Conservation (phyloP, 1,140 invertebrate genomes). For the Drosophila sechellia region DNA sequence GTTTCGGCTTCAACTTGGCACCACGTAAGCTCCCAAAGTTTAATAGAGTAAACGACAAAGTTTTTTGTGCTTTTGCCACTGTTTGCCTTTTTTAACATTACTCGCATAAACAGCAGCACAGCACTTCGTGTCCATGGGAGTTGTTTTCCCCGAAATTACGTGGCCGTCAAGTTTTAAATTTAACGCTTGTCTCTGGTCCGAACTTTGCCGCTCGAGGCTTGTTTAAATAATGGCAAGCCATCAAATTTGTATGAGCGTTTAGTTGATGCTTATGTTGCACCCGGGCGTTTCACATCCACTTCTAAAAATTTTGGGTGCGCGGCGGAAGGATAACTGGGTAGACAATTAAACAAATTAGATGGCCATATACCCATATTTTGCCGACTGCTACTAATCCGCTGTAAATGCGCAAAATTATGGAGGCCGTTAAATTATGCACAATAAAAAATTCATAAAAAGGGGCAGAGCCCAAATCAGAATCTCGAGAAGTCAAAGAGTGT, state of each 20-base stretch:
- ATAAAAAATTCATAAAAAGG: slow-evolving; percentile 57
- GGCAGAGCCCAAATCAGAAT: slow-evolving; percentile 27
- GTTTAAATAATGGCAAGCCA: slow-evolving; percentile 78
- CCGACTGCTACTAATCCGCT: slow-evolving; percentile 30
- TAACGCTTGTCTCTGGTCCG: slow-evolving; percentile 51
- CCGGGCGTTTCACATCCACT: background rate
- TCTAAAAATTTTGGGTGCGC: background rate
- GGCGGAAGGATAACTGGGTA: background rate
- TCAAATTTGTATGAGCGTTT: slow-evolving; percentile 81
- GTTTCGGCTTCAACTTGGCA: slow-evolving; percentile 78
- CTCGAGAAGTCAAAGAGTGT: slow-evolving; percentile 62
- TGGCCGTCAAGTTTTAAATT: slow-evolving; percentile 78
- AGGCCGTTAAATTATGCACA: slow-evolving; percentile 51
- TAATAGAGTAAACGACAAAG: slow-evolving; percentile 84
- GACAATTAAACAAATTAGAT: slow-evolving; percentile 57
- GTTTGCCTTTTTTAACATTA: slow-evolving; percentile 65
- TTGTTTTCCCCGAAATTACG: slow-evolving; percentile 67
- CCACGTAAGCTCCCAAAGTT: slow-evolving; percentile 83
- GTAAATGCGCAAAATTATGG: slow-evolving; percentile 49
- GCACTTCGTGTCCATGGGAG: slow-evolving; percentile 20
- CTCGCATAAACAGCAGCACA: slow-evolving; percentile 48
- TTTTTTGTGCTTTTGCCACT: slow-evolving; percentile 67
- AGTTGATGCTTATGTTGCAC: slow-evolving; percentile 73
- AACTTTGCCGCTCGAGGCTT: slow-evolving; percentile 69
- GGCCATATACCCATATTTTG: background rate